Percentiles rank a stretch among this genome's conserved stretches.
These are phyloP conservation scores for Dufourea novaeangliae DNA, from an alignment of 1,140 invertebrate genomes.

Conservation along the genomic window DNA sequence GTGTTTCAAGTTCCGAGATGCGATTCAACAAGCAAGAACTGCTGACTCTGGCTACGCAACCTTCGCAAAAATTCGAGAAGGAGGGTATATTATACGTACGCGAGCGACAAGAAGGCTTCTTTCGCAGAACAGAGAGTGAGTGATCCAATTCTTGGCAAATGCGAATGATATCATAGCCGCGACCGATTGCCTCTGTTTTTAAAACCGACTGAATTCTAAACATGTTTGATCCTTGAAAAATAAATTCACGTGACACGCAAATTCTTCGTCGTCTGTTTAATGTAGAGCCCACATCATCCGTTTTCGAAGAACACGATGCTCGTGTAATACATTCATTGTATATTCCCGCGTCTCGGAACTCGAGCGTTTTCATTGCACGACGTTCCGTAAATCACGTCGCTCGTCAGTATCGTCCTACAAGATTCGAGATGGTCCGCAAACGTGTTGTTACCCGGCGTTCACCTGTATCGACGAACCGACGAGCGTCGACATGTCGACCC, in stretches of 20 bases:
- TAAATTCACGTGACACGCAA: slow-evolving; percentile 44
- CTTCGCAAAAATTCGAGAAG: slow-evolving; percentile 94
- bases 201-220: slow-evolving; percentile 20
- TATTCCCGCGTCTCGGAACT: background rate
- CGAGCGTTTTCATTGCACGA: background rate
- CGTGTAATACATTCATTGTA: background rate
- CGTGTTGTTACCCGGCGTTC: background rate
- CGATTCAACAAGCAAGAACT: slow-evolving; percentile 95
- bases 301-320: background rate
- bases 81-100: slow-evolving; percentile 93
- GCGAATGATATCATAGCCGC: slow-evolving; percentile 7
- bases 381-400: background rate
- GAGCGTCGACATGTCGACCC: background rate
- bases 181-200: background rate
- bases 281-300: slow-evolving; percentile 43
- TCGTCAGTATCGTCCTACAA: no score
- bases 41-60: slow-evolving; percentile 90
- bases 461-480: background rate
- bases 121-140: slow-evolving; percentile 94
- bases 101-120: slow-evolving; percentile 95
- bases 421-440: no score
- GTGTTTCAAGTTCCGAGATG: slow-evolving; percentile 85
- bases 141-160: slow-evolving; percentile 56
- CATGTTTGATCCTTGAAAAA: slow-evolving; percentile 45
- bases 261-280: slow-evolving; percentile 50